Evolutionary conservation across 2,113 vertebrate genomes (phyloP), one percentile per base, ranked within the genome.

Genomic region (Origma solitaria): DNA sequence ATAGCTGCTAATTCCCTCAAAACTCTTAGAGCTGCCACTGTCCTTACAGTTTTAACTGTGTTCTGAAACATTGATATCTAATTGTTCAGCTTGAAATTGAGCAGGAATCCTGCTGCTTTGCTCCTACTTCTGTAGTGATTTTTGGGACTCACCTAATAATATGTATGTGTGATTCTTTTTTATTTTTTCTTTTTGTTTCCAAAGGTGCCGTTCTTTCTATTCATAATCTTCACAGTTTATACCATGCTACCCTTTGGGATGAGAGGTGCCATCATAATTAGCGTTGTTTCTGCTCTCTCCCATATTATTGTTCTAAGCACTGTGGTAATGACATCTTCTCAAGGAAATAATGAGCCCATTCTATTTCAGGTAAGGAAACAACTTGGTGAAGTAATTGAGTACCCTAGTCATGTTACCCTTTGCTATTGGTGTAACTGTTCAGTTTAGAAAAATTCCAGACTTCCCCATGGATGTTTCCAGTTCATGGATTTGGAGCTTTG

Each of bases 151-250:
- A 20, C 13, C 44, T 66, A 19, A 30, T 80, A 75, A 73, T 1
- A 0, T 6, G 6, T 58, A 8, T 90, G 21, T 42, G 24, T 83
- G 42, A 28, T 15, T 49, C 3, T 73, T 65, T 76, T 53, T 30
- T 18, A 6, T 56, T n/a, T 17, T 23, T 56, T 22, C 11, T 47
- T 9, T 76, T 30, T 70, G 15, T 89, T 85, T 58, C 86, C 92
- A 58, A 96, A 99, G 99, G 99, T 99, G 90, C 99, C 99, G 31
- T 99, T 99, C 97, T 99, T 99, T 96, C 98, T 99, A 65, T 99
- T 99, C 94, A 97, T 99, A 89, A 98, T 99, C 96, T 99, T 99
- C 88, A 99, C 98, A 4, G 98, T 98, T 54, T 99, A 99, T 94
- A 99, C 99, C 25, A 98, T 99, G 98, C 97, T 99, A 85, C 99